Conservation (phyloP, 2,113 vertebrate genomes). For the Siniperca chuatsi region DNA sequence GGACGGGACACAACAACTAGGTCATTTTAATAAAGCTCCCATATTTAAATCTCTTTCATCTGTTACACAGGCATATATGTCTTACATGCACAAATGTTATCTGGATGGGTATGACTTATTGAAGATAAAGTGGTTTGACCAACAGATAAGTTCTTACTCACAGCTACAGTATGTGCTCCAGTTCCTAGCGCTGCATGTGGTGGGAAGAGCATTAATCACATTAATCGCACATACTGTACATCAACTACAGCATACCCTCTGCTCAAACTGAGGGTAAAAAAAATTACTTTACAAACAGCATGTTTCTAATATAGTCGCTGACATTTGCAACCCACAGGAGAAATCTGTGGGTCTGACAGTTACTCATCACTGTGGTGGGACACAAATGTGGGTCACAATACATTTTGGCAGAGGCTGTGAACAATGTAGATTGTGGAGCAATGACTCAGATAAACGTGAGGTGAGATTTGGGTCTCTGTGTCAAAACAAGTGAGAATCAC, state of each 20-base stretch:
- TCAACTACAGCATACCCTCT: slow-evolving; percentile 1
- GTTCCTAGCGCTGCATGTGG: slow-evolving; percentile 32
- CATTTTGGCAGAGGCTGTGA: slow-evolving; percentile 29
- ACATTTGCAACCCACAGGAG: slow-evolving; percentile 37
- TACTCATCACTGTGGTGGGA: slow-evolving; percentile 6
- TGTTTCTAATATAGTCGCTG: slow-evolving; percentile 22
- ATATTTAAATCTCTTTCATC: slow-evolving; percentile 47
- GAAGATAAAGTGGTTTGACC: slow-evolving; percentile 21
- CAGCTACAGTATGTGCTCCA: slow-evolving; percentile 20
- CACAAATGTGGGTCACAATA: slow-evolving; percentile 44
- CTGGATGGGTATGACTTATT: not conserved
- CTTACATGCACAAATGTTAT: not conserved
- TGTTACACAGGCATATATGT: slow-evolving; percentile 30
- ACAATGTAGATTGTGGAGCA: slow-evolving; percentile 5
- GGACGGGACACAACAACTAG: slow-evolving; percentile 33
- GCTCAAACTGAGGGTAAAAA: not conserved
- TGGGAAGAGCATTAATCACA: slow-evolving; percentile 35
- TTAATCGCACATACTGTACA: slow-evolving; percentile 16
- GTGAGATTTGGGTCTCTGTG: slow-evolving; percentile 33
- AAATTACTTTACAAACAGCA: slow-evolving; percentile 2
- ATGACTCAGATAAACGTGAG: slow-evolving; percentile 35
- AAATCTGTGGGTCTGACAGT: slow-evolving; percentile 18
- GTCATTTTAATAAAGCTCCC: slow-evolving; percentile 47
- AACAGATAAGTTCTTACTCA: slow-evolving; percentile 41
- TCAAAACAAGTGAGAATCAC: slow-evolving; percentile 26